phyloP scores from a whole-genome alignment of 1,140 invertebrate genomes.

The Papilio xuthus region DNA sequence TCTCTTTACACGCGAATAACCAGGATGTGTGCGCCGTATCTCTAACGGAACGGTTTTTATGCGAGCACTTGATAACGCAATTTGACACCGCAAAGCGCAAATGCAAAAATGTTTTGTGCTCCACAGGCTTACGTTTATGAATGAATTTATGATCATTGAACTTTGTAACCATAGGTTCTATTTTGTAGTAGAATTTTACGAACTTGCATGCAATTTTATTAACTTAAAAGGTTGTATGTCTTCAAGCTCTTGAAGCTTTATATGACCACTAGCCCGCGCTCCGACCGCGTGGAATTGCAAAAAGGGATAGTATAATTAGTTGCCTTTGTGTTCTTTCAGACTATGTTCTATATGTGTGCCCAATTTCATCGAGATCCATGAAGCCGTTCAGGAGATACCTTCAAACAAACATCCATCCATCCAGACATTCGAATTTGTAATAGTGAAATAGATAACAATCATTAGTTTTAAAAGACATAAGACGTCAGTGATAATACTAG shows the following conservation, averaged over 20 bases:
- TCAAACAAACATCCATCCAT: too few relatives aligned
- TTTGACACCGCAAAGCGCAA: conserved; percentile 32
- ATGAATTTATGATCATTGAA: conserved; percentile 34
- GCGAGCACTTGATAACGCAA: conserved; percentile 26
- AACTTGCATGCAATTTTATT: background rate
- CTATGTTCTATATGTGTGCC: too few relatives aligned
- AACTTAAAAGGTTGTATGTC: background rate
- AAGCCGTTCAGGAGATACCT: too few relatives aligned
- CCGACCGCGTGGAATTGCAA: too few relatives aligned
- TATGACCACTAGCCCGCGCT: too few relatives aligned
- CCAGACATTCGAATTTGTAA: too few relatives aligned
- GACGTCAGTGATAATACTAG: too few relatives aligned
- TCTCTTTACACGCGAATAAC: conserved; percentile 15
- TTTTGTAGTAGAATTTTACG: conserved; percentile 12
- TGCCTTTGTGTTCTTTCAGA: too few relatives aligned
- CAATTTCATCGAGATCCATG: too few relatives aligned
- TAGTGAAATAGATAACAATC: too few relatives aligned
- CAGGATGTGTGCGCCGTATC: conserved; percentile 1
- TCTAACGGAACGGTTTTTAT: conserved; percentile 29
- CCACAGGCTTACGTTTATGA: background rate
- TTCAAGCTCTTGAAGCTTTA: background rate
- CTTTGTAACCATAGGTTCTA: conserved; percentile 8
- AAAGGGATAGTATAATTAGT: too few relatives aligned
- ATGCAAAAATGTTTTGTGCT: conserved; percentile 33
- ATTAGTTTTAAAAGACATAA: too few relatives aligned